Percentiles rank a stretch among this genome's conserved stretches.
Conservation (phyloP, 2,113 vertebrate genomes). For the Eclectus roratus region DNA sequence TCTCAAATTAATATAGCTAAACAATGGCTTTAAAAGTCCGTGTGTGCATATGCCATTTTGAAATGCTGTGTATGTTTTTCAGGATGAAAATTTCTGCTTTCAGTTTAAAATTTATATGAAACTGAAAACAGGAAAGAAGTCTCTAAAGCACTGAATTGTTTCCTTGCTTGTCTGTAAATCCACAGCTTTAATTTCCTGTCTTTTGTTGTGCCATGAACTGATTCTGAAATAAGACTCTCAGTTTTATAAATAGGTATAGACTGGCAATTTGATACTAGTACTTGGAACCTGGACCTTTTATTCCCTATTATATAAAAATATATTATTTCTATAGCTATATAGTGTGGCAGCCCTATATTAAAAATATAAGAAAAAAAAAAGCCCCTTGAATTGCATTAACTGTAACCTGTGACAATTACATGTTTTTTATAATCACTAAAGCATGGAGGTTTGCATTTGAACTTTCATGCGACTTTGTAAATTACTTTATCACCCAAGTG, state of each 20-base stretch:
- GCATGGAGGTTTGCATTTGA: neutral
- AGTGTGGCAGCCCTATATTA: neutral
- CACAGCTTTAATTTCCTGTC: conserved; percentile 12
- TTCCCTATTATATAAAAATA: neutral
- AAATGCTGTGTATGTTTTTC: conserved; percentile 35
- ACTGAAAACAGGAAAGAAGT: conserved; percentile 34
- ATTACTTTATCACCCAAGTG: neutral
- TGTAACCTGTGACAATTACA: neutral
- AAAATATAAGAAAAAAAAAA: neutral
- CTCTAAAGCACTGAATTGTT: conserved; percentile 37
- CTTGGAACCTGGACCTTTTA: neutral
- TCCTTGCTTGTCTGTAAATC: conserved; percentile 19
- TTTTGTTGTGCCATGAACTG: conserved; percentile 67
- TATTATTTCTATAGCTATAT: neutral
- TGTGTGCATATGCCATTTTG: neutral
- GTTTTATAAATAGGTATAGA: neutral
- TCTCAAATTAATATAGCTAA: neutral
- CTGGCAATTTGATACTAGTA: neutral
- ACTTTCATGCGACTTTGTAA: neutral
- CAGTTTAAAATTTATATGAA: conserved; percentile 48
- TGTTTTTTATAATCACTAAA: neutral
- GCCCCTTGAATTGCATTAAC: neutral
- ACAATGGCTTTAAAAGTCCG: neutral
- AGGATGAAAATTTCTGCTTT: conserved; percentile 51
- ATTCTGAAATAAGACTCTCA: neutral